Evolutionary conservation across 2,888 invertebrate genomes (phyloP), one percentile per base, ranked within the genome.

Genomic region (Oligia strigilis): DNA sequence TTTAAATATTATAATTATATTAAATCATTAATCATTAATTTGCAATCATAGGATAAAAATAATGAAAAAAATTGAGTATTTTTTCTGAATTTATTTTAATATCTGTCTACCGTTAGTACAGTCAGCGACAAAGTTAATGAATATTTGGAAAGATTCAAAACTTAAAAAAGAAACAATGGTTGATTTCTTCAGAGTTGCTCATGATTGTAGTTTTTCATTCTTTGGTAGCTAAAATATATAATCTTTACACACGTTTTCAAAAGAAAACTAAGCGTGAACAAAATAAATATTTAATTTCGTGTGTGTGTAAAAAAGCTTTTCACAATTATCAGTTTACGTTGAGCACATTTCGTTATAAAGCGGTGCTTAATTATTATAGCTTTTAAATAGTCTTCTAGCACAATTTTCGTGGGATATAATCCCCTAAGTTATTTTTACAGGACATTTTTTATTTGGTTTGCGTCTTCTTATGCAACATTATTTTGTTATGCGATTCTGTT

Each of bases 381-480:
- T 74, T 67, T 82, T 29, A 29, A 29, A 62, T 75, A 82, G 40
- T 72, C 74, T 60, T 73, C 66, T 86, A 82, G 86, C 88, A 89
- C 88, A 84, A 89, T 74, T 70, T 80, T 77, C 60, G 58, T 13
- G 89, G 89, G 88, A 88, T 88, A 23, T 72, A 52, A 88, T 88
- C 89, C 88, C 75, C 36, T 66, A 66, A 76, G 67, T 69, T 77
- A 71, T 80, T 80, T 75, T 82, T 78, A 71, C 72, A 62, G 8
- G 36, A 71, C 0, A 19, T 76, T 69, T 79, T 84, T 72, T 82
- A 58, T 84, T 84, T 84, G 43, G 17, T 71, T 77, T 65, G 60
- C 69, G 65, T 80, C 71, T 76, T 77, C 69, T 13, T 67, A 58
- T 46, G 23, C 36, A 29, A 72, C 2, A 29, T 8, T 23, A 62